Percentiles rank a stretch among this genome's conserved stretches.
phyloP scores from a whole-genome alignment of 2,113 vertebrate species.

The Mus spicilegus region DNA sequence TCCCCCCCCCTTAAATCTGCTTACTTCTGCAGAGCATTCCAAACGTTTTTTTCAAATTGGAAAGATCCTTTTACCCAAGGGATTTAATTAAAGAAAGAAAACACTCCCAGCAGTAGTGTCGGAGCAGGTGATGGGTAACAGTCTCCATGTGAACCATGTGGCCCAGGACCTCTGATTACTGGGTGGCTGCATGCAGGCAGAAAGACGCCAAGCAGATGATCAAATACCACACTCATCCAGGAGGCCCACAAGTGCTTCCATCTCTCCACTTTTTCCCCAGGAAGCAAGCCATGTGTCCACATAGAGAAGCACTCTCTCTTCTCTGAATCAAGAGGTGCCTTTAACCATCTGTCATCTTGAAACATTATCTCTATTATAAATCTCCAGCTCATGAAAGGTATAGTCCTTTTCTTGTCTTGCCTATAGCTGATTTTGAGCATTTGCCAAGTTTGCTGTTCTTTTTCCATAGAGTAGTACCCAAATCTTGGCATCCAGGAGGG shows the following conservation, averaged over 20 bases:
- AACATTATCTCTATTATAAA: background rate
- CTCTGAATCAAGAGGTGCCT: constrained; percentile 8
- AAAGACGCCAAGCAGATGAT: constrained; percentile 16
- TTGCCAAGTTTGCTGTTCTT: background rate
- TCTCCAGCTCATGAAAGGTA: background rate
- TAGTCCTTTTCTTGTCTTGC: background rate
- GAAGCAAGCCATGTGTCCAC: constrained; percentile 20
- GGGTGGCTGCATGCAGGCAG: background rate
- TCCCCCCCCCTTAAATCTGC: constrained; percentile 69
- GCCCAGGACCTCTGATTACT: background rate
- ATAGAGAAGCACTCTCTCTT: background rate
- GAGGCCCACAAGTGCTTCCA: background rate
- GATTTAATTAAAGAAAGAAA: constrained; percentile 76
- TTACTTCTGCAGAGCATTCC: constrained; percentile 32
- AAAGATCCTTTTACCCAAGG: constrained; percentile 47
- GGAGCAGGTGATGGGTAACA: background rate
- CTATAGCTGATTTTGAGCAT: background rate
- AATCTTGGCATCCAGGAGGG: background rate
- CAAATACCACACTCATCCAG: background rate
- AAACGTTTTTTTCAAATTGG: constrained; percentile 60
- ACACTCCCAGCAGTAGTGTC: background rate
- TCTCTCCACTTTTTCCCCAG: background rate
- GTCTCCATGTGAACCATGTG: background rate
- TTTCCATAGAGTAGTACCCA: background rate
- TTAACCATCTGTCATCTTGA: background rate